phyloP scores from a whole-genome alignment of 1,140 invertebrate species.

The Trichonephila clavipes region DNA sequence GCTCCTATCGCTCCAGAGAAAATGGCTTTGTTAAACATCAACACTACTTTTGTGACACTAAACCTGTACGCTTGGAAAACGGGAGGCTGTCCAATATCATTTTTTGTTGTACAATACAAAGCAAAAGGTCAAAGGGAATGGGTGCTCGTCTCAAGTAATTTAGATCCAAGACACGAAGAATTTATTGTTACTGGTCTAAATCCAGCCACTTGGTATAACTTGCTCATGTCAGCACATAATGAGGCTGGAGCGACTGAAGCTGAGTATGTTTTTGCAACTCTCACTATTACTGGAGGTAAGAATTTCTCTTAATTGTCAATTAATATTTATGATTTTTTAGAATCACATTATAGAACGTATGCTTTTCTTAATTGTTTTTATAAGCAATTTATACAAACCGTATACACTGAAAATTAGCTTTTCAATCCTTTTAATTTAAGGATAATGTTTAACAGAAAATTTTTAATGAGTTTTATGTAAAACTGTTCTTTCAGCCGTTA shows the following conservation, averaged over 20 bases:
- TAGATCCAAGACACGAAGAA: constrained; percentile 69
- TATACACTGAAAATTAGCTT: too few relatives aligned
- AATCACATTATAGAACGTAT: too few relatives aligned
- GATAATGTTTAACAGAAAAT: too few relatives aligned
- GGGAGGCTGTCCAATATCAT: constrained; percentile 83
- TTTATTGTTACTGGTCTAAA: constrained; percentile 92
- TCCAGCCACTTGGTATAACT: constrained; percentile 94
- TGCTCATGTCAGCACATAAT: constrained; percentile 92
- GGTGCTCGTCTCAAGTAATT: constrained; percentile 78
- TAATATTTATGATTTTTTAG: too few relatives aligned
- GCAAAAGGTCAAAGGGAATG: constrained; percentile 78
- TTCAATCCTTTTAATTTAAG: too few relatives aligned
- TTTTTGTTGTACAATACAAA: constrained; percentile 79
- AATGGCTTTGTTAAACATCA: constrained; percentile 78
- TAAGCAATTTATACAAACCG: too few relatives aligned
- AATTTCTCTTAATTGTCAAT: neutral
- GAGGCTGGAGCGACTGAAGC: constrained; percentile 93
- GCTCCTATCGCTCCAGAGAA: constrained; percentile 79
- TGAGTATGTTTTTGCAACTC: constrained; percentile 89
- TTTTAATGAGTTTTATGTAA: too few relatives aligned
- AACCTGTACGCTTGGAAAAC: constrained; percentile 85
- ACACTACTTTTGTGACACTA: constrained; percentile 81
- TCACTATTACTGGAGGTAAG: constrained; percentile 83
- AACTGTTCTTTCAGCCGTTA: too few relatives aligned
- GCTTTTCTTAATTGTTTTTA: too few relatives aligned